Base-by-base conservation (phyloP, 2,797 vertebrate genomes). In the Eulemur coronatus region DNA sequence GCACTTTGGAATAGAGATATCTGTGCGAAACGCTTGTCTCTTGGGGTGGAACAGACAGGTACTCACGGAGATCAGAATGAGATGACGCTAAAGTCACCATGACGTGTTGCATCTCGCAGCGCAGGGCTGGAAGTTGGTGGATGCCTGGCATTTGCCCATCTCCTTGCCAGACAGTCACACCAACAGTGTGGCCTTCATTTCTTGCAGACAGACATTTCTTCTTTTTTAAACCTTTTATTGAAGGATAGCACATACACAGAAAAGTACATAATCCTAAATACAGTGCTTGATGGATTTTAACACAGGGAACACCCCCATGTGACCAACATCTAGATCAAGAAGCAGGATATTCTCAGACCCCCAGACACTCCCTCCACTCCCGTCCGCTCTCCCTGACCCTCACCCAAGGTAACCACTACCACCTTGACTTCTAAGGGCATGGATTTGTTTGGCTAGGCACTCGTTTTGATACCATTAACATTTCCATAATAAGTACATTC, bases 101-200 rank as follows among this genome's bases (percentile, higher is more conserved):
- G 28, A 28, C 0, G 4, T 33, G 38, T 41, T 57, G 50, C 30
- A 18, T 20, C 20, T 69, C 20, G 38, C 4, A 0, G 13, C 9
- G 22, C 22, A 5, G 63, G 48, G 18, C 43, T 63, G 72, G 11
- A 65, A 20, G 41, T n/a, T 30, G 17, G 20, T 24, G 7, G 57
- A 15, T 0, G 2, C 67, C 5, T 18, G 69, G 15, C 18, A 13
- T 20, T 1, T 30, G 22, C 38, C 7, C 3, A 3, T 10, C 48
- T 48, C 33, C 50, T 79, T 20, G 4, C 73, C 63, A 12, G 35
- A 24, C 33, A 26, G 13, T 7, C 12, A 17, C 0, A 17, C 38
- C 26, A 48, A 12, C 14, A 24, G 18, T 15, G 5, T 2, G 3
- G 15, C 13, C 41, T 48, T 41, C 18, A 3, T 70, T n/a, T 69